Conservation (phyloP, 2,797 vertebrate genomes). For the Nothura maculosa region DNA sequence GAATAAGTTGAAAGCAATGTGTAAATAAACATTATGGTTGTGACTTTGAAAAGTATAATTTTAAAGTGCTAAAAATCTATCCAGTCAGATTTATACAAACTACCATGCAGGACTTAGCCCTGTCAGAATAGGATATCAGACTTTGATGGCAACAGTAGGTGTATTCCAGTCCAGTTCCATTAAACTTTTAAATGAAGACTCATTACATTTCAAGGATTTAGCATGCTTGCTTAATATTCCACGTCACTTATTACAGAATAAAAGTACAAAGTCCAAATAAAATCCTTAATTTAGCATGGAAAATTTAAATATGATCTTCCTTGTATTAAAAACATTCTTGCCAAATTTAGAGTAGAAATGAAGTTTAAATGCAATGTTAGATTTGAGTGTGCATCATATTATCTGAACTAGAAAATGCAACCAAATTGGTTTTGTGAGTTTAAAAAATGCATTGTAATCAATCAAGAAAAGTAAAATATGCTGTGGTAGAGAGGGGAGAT, state of each 20-base stretch:
- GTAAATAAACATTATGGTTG: constrained; percentile 6
- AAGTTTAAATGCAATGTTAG: constrained; percentile 23
- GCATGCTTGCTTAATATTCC: background rate
- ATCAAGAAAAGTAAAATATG: background rate
- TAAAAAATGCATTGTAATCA: background rate
- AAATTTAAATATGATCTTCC: constrained; percentile 38
- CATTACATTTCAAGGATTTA: background rate
- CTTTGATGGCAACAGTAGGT: background rate
- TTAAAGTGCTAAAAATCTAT: background rate
- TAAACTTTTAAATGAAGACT: constrained; percentile 9
- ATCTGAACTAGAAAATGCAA: constrained; percentile 50
- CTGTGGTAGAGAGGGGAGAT: background rate
- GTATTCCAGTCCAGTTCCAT: background rate
- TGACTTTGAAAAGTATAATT: background rate
- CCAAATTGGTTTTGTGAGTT: background rate
- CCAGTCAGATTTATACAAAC: background rate
- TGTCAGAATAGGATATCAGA: background rate
- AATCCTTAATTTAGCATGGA: constrained; percentile 13
- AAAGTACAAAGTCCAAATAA: constrained; percentile 17
- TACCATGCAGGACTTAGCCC: background rate
- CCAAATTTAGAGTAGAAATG: constrained; percentile 9
- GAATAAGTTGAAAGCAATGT: background rate
- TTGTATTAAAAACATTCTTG: background rate
- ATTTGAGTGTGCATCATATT: background rate
- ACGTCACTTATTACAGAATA: constrained; percentile 1